These are phyloP conservation scores for Synanthedon myopaeformis DNA, from an alignment of 2,888 invertebrate genomes.

Conservation along the genomic window DNA sequence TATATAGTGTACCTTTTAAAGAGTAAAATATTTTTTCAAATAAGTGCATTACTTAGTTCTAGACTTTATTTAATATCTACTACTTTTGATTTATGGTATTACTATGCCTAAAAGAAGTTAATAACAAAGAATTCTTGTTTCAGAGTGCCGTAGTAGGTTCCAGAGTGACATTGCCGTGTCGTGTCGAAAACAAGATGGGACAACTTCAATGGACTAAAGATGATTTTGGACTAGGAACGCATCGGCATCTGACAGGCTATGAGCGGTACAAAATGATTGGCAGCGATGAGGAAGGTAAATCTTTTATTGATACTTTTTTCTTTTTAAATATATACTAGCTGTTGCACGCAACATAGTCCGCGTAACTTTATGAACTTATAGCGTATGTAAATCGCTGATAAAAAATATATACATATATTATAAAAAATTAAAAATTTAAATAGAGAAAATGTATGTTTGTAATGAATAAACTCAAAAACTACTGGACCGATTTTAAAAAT, in stretches of 20 bases:
- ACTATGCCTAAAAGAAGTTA: not conserved
- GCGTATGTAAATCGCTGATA: not conserved
- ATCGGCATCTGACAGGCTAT: constrained; percentile 89
- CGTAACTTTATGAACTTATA: not conserved
- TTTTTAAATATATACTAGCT: not conserved
- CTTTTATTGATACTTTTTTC: too few relatives aligned
- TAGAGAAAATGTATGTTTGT: too few relatives aligned
- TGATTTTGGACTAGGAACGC: constrained; percentile 93
- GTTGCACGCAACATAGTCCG: not conserved
- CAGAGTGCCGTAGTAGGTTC: constrained; percentile 90
- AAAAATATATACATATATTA: too few relatives aligned
- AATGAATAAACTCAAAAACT: too few relatives aligned
- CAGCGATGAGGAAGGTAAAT: constrained; percentile 89
- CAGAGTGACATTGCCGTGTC: constrained; percentile 88
- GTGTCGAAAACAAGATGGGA: constrained; percentile 88
- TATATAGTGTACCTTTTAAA: too few relatives aligned
- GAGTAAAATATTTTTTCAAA: too few relatives aligned
- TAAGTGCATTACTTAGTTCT: too few relatives aligned
- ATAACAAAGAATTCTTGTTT: constrained; percentile 1
- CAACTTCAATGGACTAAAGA: constrained; percentile 97
- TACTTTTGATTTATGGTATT: not conserved
- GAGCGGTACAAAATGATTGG: constrained; percentile 96
- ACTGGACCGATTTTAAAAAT: too few relatives aligned
- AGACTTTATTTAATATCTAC: too few relatives aligned
- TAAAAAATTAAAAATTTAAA: too few relatives aligned